phyloP scores from a whole-genome alignment of 2,113 vertebrate genomes.

The Cebus imitator region DNA sequence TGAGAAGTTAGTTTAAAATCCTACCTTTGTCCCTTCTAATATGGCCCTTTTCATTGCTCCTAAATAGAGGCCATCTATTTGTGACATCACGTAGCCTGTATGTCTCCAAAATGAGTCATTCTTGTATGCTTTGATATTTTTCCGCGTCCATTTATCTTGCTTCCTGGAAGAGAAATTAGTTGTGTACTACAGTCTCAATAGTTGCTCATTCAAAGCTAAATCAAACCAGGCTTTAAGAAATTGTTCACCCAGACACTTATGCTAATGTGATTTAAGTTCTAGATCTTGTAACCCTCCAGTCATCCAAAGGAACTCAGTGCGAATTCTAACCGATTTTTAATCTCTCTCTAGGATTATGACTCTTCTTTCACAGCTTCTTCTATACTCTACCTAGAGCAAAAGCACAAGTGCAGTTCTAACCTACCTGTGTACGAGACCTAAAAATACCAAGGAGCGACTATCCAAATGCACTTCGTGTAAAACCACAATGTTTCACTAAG shows the following conservation, averaged over 20 bases:
- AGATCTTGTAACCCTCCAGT: background rate
- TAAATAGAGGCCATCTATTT: conserved; percentile 91
- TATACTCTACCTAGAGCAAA: background rate
- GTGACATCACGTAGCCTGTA: conserved; percentile 88
- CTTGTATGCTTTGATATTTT: conserved; percentile 86
- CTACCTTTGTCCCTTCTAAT: conserved; percentile 84
- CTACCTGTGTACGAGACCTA: background rate
- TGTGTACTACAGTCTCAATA: background rate
- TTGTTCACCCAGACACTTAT: background rate
- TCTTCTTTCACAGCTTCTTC: background rate
- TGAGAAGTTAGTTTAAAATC: conserved; percentile 58
- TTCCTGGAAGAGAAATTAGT: conserved; percentile 84
- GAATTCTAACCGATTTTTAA: background rate
- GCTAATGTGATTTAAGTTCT: conserved; percentile 2
- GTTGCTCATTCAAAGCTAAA: background rate
- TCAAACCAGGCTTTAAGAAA: background rate
- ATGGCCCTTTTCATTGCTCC: conserved; percentile 89
- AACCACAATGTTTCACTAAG: background rate
- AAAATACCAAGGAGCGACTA: background rate
- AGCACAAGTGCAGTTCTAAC: background rate
- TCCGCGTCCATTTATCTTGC: conserved; percentile 90
- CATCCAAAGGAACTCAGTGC: background rate
- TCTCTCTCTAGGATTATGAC: background rate
- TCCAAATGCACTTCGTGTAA: background rate
- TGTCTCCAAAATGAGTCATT: conserved; percentile 92